A percentile compares a stretch with the other conserved stretches of the same genome.
Evolutionary conservation across 2,888 invertebrate species (phyloP).

Genomic region (Entomobrya proxima): DNA sequence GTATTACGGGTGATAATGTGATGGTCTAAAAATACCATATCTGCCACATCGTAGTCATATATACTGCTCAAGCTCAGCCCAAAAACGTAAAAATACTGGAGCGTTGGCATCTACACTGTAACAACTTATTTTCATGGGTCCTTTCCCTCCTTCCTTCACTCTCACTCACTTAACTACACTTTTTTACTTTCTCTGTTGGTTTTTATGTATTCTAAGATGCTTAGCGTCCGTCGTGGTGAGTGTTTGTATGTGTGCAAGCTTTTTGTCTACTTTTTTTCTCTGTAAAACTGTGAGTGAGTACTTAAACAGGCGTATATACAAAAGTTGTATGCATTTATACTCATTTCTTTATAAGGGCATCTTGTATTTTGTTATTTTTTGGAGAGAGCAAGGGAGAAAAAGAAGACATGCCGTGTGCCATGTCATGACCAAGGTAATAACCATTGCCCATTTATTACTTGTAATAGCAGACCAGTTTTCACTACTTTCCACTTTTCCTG

Average conservation of each 20-base stretch:
- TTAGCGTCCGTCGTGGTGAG: neutral
- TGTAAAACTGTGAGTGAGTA: neutral
- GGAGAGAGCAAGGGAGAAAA: neutral
- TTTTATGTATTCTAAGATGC: slow-evolving; percentile 38
- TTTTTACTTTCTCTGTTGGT: slow-evolving; percentile 38
- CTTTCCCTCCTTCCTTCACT: neutral
- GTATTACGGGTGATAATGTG: slow-evolving; percentile 50
- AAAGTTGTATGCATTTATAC: neutral
- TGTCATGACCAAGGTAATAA: slow-evolving; percentile 65
- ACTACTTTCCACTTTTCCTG: slow-evolving; percentile 52
- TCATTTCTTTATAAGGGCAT: neutral
- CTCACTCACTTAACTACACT: slow-evolving; percentile 26
- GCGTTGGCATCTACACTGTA: neutral
- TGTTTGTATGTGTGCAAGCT: slow-evolving; percentile 3
- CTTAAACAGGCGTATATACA: neutral
- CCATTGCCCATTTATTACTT: slow-evolving; percentile 66
- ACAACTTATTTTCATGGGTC: slow-evolving; percentile 47
- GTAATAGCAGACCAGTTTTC: slow-evolving; percentile 52
- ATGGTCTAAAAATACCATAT: slow-evolving; percentile 58
- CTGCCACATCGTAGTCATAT: slow-evolving; percentile 50
- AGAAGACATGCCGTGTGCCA: slow-evolving; percentile 54
- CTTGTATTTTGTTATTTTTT: neutral
- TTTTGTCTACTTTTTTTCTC: neutral
- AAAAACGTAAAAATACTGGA: neutral
- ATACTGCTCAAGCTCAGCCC: neutral